These are phyloP conservation scores for Aphaenogaster ashmeadi DNA, from an alignment of 1,140 invertebrate species.

Conservation along the genomic window DNA sequence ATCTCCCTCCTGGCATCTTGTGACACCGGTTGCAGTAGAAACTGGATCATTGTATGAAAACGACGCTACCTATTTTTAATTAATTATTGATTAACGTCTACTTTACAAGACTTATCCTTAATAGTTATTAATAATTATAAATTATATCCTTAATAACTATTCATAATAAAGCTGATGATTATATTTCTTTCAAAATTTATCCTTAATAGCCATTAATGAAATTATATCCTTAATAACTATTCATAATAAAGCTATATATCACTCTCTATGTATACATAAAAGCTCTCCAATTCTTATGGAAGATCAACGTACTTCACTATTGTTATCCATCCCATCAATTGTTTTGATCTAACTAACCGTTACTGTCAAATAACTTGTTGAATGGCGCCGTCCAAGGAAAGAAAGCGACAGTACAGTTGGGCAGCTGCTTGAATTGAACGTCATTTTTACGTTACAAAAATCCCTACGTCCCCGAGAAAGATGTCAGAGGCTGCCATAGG, in stretches of 20 bases:
- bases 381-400: neutral
- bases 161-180: neutral
- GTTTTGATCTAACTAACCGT: neutral
- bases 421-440: neutral
- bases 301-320: slow-evolving; percentile 12
- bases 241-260: neutral
- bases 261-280: neutral
- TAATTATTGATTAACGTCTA: neutral
- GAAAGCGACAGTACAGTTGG: neutral
- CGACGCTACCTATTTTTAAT: slow-evolving; percentile 28
- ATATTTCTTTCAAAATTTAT: neutral
- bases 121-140: neutral
- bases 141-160: neutral
- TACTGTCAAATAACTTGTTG: neutral
- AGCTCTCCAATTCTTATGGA: neutral
- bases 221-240: neutral
- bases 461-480: neutral
- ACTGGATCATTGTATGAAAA: slow-evolving; percentile 25
- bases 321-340: slow-evolving; percentile 5
- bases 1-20: slow-evolving; percentile 21
- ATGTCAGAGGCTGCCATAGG: no score
- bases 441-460: neutral
- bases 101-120: neutral
- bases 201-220: neutral
- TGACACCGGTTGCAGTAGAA: slow-evolving; percentile 3